Evolutionary conservation across 2,113 vertebrate genomes (phyloP).

Genomic region (Balaenoptera acutorostrata): DNA sequence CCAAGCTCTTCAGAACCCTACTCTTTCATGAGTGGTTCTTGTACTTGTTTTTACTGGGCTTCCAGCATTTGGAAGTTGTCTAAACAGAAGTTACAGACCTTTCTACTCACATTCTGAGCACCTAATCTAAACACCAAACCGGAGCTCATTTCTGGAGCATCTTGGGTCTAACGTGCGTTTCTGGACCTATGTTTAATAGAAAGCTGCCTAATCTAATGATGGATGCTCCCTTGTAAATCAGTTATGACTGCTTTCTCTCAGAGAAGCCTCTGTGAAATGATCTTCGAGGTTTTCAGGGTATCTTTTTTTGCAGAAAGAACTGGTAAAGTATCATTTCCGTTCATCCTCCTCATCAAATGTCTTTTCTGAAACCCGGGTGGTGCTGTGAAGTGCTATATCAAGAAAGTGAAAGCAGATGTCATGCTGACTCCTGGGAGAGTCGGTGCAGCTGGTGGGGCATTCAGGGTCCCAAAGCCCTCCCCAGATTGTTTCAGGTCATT

Average conservation of each 20-base stretch:
- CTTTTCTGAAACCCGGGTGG: not conserved
- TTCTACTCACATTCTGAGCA: not conserved
- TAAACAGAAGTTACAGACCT: not conserved
- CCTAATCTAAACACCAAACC: not conserved
- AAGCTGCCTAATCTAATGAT: not conserved
- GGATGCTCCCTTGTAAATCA: not conserved
- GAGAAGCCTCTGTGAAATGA: not conserved
- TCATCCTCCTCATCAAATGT: not conserved
- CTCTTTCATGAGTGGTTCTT: not conserved
- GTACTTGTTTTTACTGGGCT: not conserved
- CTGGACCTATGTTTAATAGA: not conserved
- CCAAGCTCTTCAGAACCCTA: not conserved
- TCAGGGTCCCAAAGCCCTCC: not conserved
- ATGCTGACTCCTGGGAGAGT: not conserved
- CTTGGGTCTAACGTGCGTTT: not conserved
- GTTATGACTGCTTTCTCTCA: not conserved
- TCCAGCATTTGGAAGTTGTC: not conserved
- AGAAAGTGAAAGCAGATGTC: not conserved
- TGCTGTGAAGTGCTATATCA: not conserved
- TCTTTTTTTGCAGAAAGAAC: not conserved
- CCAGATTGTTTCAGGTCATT: not conserved
- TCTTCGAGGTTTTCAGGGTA: not conserved
- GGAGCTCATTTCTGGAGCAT: not conserved
- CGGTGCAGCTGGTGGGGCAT: not conserved
- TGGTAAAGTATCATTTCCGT: not conserved